Conservation (phyloP, 2,113 vertebrate species). For the Charina bottae region DNA sequence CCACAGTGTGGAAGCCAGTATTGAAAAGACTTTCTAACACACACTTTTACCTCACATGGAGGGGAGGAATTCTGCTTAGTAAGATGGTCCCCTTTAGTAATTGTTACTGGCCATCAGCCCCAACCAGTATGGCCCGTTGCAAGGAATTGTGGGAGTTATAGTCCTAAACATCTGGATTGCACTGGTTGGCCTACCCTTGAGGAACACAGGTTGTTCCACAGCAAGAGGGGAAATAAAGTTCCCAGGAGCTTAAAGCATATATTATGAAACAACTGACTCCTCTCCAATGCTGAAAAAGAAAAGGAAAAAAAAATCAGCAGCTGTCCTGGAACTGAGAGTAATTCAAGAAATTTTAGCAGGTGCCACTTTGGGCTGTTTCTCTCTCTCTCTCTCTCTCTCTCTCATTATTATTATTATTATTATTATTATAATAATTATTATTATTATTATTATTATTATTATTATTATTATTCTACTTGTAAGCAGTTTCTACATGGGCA, state of each 20-base stretch:
- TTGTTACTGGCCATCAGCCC: background rate
- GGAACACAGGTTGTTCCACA: background rate
- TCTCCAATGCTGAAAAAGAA: background rate
- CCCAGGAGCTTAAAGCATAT: background rate
- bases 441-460: too few relatives aligned
- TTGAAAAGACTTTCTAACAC: background rate
- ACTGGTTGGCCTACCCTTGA: background rate
- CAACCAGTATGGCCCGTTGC: background rate
- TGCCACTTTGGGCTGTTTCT: conserved; percentile 43
- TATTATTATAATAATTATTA: too few relatives aligned
- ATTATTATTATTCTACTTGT: too few relatives aligned
- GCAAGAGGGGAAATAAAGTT: background rate
- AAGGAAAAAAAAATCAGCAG: accelerated
- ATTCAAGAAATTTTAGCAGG: conserved; percentile 36
- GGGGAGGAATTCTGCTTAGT: background rate
- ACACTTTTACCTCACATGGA: background rate
- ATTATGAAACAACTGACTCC: background rate
- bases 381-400: too few relatives aligned
- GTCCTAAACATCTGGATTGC: background rate
- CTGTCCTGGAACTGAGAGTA: conserved; percentile 23
- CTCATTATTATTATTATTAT: too few relatives aligned
- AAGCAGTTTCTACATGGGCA: background rate
- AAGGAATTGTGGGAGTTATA: background rate
- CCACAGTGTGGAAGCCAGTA: background rate
- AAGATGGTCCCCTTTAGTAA: background rate